A percentile compares a stretch with the other conserved stretches of the same genome.
Conservation (phyloP, 2,888 invertebrate species). For the Brachyopa scutellaris region DNA sequence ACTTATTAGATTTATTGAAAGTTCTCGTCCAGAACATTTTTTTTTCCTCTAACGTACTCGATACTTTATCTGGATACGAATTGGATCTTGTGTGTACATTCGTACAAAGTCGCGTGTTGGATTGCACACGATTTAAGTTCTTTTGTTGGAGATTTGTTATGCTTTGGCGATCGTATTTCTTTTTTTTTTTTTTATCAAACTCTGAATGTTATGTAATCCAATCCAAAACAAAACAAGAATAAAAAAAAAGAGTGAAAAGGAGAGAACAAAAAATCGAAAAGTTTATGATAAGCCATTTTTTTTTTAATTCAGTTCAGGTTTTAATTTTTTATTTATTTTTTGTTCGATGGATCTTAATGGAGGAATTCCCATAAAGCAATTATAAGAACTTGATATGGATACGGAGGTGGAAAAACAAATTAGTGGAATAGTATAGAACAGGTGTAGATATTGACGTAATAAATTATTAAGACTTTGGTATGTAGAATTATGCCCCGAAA, state of each 20-base stretch:
- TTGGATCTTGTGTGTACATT: conserved; percentile 48
- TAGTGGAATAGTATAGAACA: not conserved
- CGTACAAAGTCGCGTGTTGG: conserved; percentile 43
- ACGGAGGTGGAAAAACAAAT: not conserved
- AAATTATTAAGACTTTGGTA: no score
- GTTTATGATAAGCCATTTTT: no score
- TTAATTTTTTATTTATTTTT: no score
- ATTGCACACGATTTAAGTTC: conserved; percentile 39
- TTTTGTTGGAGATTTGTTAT: conserved; percentile 42
- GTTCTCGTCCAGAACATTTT: conserved; percentile 7
- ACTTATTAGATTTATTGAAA: conserved; percentile 67
- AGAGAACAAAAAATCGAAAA: no score
- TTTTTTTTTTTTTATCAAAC: conserved; percentile 31
- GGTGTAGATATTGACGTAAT: no score
- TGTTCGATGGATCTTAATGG: not conserved
- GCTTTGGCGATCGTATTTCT: conserved; percentile 45
- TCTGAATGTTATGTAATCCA: conserved; percentile 19
- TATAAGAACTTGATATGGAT: conserved; percentile 26
- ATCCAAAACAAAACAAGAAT: no score
- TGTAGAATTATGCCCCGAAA: no score
- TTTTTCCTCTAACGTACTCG: not conserved
- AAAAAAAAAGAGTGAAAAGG: no score
- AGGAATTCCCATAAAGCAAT: conserved; percentile 7
- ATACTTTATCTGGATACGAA: conserved; percentile 11
- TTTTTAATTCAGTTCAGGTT: no score